phyloP scores from a whole-genome alignment of 2,113 vertebrate genomes.

The Silurus glanis region DNA sequence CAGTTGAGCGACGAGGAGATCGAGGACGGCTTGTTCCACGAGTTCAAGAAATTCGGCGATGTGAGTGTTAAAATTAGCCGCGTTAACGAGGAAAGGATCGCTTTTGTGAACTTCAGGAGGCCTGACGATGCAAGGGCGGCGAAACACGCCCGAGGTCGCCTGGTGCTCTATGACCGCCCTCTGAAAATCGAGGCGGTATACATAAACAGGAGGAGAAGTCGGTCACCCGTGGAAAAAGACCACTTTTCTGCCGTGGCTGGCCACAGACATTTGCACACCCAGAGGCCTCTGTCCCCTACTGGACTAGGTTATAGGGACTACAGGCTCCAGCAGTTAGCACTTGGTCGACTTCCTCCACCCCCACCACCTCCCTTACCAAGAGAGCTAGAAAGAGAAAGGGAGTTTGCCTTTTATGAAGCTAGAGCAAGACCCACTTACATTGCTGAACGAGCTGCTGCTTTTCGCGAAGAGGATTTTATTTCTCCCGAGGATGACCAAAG shows the following conservation, averaged over 20 bases:
- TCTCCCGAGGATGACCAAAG: slow-evolving; percentile 95
- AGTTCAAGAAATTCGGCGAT: slow-evolving; percentile 95
- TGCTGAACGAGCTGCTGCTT: slow-evolving; percentile 81
- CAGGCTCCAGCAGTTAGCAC: slow-evolving; percentile 88
- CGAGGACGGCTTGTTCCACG: slow-evolving; percentile 95
- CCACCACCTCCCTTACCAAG: slow-evolving; percentile 86
- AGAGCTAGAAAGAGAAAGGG: slow-evolving; percentile 86
- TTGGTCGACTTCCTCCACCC: slow-evolving; percentile 87
- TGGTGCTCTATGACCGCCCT: slow-evolving; percentile 91
- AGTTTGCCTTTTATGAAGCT: slow-evolving; percentile 87
- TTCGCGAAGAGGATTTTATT: slow-evolving; percentile 90
- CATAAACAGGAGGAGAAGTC: slow-evolving; percentile 81
- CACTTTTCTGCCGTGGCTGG: slow-evolving; percentile 71
- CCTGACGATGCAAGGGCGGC: slow-evolving; percentile 91
- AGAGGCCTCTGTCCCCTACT: slow-evolving; percentile 84
- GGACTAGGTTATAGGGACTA: slow-evolving; percentile 91
- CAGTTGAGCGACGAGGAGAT: slow-evolving; percentile 93
- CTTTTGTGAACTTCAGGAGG: slow-evolving; percentile 92
- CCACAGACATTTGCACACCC: slow-evolving; percentile 78
- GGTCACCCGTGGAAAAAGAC: slow-evolving; percentile 88
- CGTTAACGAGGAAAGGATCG: slow-evolving; percentile 88
- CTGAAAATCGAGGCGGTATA: slow-evolving; percentile 93
- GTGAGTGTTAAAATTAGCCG: slow-evolving; percentile 95
- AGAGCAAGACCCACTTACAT: slow-evolving; percentile 84
- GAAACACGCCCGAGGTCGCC: slow-evolving; percentile 86